These are phyloP conservation scores for Brachyrhaphis roseni DNA, from an alignment of 2,797 vertebrate species.

Conservation along the genomic window DNA sequence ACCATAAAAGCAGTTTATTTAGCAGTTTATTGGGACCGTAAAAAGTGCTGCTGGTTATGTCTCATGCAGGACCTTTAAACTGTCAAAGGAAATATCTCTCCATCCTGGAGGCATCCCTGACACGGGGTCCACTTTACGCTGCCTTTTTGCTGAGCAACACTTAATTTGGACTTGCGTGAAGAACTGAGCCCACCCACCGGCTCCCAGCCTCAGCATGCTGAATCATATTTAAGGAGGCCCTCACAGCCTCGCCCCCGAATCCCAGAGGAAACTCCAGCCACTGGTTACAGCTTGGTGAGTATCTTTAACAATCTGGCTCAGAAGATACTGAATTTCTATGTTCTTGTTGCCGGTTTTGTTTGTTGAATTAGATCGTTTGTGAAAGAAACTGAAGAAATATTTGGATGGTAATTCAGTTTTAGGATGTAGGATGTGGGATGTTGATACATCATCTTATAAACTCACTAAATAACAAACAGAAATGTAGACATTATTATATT, in stretches of 20 bases:
- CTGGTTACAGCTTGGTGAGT: constrained; percentile 82
- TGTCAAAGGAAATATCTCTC: constrained; percentile 54
- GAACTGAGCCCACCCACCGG: constrained; percentile 68
- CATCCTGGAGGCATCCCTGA: constrained; percentile 65
- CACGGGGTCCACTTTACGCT: constrained; percentile 69
- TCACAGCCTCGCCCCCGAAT: constrained; percentile 64
- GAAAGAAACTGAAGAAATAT: neutral
- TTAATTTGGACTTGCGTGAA: constrained; percentile 85
- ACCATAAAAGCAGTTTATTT: neutral
- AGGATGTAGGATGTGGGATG: constrained; percentile 29
- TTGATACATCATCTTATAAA: neutral
- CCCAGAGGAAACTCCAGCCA: constrained; percentile 83
- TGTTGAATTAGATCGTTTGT: neutral
- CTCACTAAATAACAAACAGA: neutral
- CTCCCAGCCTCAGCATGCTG: constrained; percentile 41
- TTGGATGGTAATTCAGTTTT: neutral
- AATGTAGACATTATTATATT: neutral
- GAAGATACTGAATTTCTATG: constrained; percentile 1
- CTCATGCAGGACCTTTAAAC: constrained; percentile 23
- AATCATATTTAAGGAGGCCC: constrained; percentile 81
- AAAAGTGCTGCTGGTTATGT: constrained; percentile 9
- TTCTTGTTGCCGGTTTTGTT: neutral
- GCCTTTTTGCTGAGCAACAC: constrained; percentile 76
- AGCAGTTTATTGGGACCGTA: neutral
- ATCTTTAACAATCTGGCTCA: neutral